Conservation (phyloP, 1,140 invertebrate genomes). For the Trachymyrmex septentrionalis region DNA sequence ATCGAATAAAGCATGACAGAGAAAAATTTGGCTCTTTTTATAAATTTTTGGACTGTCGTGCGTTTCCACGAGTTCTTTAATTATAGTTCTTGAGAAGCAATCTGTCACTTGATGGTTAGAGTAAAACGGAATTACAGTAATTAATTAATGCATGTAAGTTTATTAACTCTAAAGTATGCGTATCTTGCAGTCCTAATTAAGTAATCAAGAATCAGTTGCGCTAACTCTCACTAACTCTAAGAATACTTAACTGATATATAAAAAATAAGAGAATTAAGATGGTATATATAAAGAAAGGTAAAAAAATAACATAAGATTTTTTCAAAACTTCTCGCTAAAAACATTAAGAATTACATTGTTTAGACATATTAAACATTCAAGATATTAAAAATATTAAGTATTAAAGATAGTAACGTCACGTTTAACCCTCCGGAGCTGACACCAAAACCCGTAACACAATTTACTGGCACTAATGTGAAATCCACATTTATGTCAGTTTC, state of each 20-base stretch:
- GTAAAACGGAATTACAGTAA: slow-evolving; percentile 17
- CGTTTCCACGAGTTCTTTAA: neutral
- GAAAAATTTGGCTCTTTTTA: neutral
- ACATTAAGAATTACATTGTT: neutral
- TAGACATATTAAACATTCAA: neutral
- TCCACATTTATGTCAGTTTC: too few species aligned
- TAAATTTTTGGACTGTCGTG: neutral
- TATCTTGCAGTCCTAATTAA: slow-evolving; percentile 8
- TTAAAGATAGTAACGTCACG: neutral
- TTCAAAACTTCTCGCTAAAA: neutral
- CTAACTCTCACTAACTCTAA: neutral
- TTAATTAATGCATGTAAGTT: neutral
- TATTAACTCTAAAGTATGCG: slow-evolving; percentile 20
- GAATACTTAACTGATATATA: neutral
- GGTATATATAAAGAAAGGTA: neutral
- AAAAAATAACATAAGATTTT: neutral
- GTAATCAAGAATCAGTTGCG: neutral
- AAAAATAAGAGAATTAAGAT: too few species aligned
- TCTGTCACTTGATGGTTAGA: neutral
- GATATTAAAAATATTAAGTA: neutral
- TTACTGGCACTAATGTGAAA: too few species aligned
- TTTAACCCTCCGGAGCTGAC: too few species aligned
- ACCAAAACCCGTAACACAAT: neutral
- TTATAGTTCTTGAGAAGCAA: neutral
- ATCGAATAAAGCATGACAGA: neutral